Evolutionary conservation across 2,888 invertebrate species (phyloP), one percentile per base, ranked within the genome.

Genomic region (Oxystoma pomonae): DNA sequence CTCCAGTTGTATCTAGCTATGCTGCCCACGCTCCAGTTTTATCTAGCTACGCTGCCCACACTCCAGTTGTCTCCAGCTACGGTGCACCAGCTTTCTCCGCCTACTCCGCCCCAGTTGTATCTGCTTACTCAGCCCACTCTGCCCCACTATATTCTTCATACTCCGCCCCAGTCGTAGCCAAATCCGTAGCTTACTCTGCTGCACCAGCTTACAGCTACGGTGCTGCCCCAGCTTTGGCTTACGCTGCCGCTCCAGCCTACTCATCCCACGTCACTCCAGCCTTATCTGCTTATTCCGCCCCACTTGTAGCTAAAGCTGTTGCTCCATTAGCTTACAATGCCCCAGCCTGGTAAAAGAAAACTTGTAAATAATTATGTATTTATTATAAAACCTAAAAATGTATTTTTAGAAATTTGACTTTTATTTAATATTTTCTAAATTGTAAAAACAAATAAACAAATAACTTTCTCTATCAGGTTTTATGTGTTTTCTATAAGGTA

Each of bases 81-180:
- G 18, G 62, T 7, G 58, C 62, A 7, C 59, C 35, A 3, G n/a
- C n/a, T n/a, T n/a, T n/a, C n/a, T n/a, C n/a, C n/a, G n/a, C n/a
- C n/a, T n/a, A n/a, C n/a, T 35, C 12, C 5, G 76, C 81, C 35
- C 85, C 87, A 53, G 85, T 85, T 22, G 83, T 86, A 69, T 83
- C 62, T 20, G 35, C 67, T 16, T 65, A 68, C 53, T 61, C 75
- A 67, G 70, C 62, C 19, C 61, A 61, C 55, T 58, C 64, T 18
- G 62, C 62, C 21, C 62, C 62, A 58, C 57, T 58, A 18, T 66
- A 69, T 9, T 35, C 68, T 20, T 68, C 72, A 50, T 71, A 72
- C 59, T 73, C 74, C 21, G 67, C 71, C 17, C 68, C 71, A 62
- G 21, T 58, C 1, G 59, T 51, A 9, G 56, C 66, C 20, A 60